These are phyloP conservation scores for Peromyscus aztecus DNA, from an alignment of 2,797 vertebrate species.

Conservation along the genomic window DNA sequence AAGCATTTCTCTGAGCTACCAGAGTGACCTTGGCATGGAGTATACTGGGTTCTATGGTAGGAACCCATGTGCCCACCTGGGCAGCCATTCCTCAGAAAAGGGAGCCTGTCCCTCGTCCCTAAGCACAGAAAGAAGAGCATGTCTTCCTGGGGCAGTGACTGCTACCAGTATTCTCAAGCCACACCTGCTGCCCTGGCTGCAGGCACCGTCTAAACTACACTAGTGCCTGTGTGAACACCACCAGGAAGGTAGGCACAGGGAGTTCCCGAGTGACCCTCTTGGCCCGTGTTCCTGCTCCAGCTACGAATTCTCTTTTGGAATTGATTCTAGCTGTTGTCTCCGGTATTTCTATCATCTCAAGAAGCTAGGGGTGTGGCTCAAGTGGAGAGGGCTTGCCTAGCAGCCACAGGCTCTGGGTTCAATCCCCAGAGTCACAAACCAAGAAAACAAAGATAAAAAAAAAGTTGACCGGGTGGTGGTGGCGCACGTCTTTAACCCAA, in stretches of 20 bases:
- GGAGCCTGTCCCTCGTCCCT: neutral
- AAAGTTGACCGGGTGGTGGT: too few relatives aligned
- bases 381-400: neutral
- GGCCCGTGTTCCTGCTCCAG: neutral
- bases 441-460: neutral
- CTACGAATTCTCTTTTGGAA: conserved; percentile 16
- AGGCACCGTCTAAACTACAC: neutral
- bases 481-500: too few relatives aligned
- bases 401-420: neutral
- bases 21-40: neutral
- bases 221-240: accelerated
- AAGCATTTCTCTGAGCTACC: neutral
- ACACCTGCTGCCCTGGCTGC: neutral
- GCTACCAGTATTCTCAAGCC: neutral
- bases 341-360: neutral
- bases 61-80: neutral
- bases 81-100: neutral
- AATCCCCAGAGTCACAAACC: neutral
- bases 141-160: neutral
- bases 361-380: neutral
- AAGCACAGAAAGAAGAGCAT: neutral
- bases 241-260: neutral
- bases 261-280: neutral
- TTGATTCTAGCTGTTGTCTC: neutral
- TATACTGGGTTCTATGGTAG: neutral